Evolutionary conservation across 2,797 vertebrate genomes (phyloP).

Genomic region (Acanthornis magna): DNA sequence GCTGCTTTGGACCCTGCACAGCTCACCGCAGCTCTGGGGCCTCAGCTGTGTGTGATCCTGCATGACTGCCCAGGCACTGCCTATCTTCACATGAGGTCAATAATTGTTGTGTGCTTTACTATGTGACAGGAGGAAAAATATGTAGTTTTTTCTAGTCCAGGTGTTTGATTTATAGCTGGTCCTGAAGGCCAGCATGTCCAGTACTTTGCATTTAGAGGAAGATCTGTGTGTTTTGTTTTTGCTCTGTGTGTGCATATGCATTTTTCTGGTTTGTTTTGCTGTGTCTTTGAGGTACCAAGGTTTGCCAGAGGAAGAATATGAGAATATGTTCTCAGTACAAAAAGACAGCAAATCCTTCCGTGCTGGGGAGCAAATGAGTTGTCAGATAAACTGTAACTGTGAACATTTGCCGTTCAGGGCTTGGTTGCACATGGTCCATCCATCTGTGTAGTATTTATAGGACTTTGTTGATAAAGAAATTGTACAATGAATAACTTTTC

Average conservation of each 20-base stretch:
- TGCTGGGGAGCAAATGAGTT: slow-evolving; percentile 16
- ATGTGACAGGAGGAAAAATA: neutral
- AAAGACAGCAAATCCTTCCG: neutral
- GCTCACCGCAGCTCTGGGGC: neutral
- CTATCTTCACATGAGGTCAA: neutral
- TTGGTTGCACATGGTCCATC: neutral
- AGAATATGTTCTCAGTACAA: slow-evolving; percentile 19
- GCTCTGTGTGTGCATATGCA: neutral
- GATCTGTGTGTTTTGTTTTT: neutral
- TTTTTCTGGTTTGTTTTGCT: neutral
- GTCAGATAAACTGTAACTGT: slow-evolving; percentile 29
- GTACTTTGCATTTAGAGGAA: neutral
- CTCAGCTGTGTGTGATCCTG: neutral
- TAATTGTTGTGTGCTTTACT: neutral
- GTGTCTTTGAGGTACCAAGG: neutral
- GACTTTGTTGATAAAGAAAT: neutral
- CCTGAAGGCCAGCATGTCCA: neutral
- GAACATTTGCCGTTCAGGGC: slow-evolving; percentile 23
- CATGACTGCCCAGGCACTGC: neutral
- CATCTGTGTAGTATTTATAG: neutral
- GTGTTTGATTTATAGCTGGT: neutral
- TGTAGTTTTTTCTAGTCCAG: neutral
- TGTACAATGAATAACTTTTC: neutral
- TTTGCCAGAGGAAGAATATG: neutral
- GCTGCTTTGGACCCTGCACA: neutral